Base-by-base conservation (phyloP, 2,888 invertebrate species). In the Seira ritae region DNA sequence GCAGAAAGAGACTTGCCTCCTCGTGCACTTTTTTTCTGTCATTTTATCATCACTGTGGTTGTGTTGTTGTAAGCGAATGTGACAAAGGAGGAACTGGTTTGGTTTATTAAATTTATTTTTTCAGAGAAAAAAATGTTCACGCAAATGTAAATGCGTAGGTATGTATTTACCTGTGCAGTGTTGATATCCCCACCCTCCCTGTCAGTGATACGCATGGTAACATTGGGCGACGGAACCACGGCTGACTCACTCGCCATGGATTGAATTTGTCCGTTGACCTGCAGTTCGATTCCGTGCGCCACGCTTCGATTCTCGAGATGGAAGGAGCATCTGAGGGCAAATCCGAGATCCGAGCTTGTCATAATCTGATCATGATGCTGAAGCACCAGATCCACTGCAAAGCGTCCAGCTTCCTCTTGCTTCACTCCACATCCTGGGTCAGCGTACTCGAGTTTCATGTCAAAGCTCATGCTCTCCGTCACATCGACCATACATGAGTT, bases 251-350 rank as follows among this genome's bases (percentile, higher is more conserved):
- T 90, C 20, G 89, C 90, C 66, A 89, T 88, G 3, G 90, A 88
- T 17, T 89, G 89, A 2, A 90, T 89, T 77, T 90, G 89, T 65
- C 90, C 90, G 62, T 89, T 90, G 65, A 91, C 90, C 85, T 90
- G 89, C 24, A 91, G 86, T 80, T 90, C 90, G 73, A 91, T 89
- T 17, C 91, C 91, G 83, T 91, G 91, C 31, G 91, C 90, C 6
- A 92, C 91, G 78, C 91, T 91, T 81, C 90, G 89, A 87, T 92
- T 91, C 81, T 90, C 89, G 50, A 92, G 89, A 84, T 91, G 91
- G 89, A 92, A 92, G 24, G 91, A 90, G 87, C 92, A 92, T 79
- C 91, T 90, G 50, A 92, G 90, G 4, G 91, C 90, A 73, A 92
- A 90, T 6, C 92, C 92, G 17, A 92, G 87, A 89, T 92, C 92